Percentiles rank a stretch among this genome's conserved stretches.
These are phyloP conservation scores for Nesoenas mayeri DNA, from an alignment of 2,113 vertebrate species.

Conservation along the genomic window DNA sequence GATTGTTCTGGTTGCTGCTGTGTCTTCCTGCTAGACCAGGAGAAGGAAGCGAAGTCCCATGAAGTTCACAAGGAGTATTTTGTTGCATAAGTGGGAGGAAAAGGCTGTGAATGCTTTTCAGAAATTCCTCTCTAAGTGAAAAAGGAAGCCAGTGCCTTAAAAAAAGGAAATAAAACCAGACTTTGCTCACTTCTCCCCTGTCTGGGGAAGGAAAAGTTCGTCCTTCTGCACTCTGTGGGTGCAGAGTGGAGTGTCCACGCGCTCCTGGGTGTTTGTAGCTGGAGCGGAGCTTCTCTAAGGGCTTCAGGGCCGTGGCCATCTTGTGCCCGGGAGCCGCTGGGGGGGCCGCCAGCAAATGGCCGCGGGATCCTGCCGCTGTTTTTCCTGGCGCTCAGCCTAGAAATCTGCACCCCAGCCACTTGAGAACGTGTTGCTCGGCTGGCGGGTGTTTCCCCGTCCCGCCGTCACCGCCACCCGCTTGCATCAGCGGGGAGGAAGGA, in stretches of 20 bases:
- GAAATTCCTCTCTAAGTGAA: neutral
- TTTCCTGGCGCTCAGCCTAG: slow-evolving; percentile 59
- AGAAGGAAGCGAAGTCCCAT: neutral
- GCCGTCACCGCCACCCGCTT: neutral
- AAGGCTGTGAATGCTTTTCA: neutral
- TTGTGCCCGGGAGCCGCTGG: neutral
- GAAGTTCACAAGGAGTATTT: neutral
- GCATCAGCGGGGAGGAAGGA: neutral
- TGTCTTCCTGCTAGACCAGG: neutral
- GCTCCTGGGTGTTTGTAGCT: neutral
- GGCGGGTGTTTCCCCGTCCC: neutral
- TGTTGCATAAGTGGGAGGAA: neutral
- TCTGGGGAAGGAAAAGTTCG: neutral
- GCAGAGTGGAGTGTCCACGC: neutral
- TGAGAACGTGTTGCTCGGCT: neutral
- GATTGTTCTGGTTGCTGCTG: neutral
- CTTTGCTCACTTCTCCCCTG: neutral
- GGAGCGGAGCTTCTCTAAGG: rapidly evolving
- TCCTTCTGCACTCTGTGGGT: neutral
- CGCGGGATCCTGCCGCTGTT: neutral
- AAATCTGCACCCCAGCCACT: neutral
- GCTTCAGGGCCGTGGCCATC: neutral
- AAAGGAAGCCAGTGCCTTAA: neutral
- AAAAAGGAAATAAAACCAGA: neutral
- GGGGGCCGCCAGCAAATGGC: slow-evolving; percentile 1